Evolutionary conservation across 2,797 vertebrate genomes (phyloP), one percentile per base, ranked within the genome.

Genomic region (Rhadinocentrus ornatus): DNA sequence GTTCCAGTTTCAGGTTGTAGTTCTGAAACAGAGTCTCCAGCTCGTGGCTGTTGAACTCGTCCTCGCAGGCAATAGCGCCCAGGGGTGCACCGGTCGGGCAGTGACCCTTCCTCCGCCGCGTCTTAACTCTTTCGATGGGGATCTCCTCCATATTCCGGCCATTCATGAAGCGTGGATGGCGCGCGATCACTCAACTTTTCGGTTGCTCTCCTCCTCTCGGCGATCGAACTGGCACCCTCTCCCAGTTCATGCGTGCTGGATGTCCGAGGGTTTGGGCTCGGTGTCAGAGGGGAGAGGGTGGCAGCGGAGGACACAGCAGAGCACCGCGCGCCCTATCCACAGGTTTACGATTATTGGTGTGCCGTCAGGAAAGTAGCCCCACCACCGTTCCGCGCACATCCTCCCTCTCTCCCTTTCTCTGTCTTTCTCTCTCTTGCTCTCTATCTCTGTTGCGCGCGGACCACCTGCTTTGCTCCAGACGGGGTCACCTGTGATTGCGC

Each of bases 1-100:
- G 98, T 90, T 98, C 98, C 84, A 97, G 95, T 89, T 98, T 97
- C 92, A 99, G 95, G 93, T 99, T 97, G 93, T 99, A 99, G 94
- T 92, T 97, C 88, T 97, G 96, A 89, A 99, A 99, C 44, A 99
- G 97, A 77, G 94, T 92, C 90, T 99, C 97, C 83, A 99, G 96
- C 92, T 99, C 97, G 72, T 94, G 96, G 95, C 96, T 97, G 85
- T 94, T 95, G 88, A 99, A 99, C 92, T 96, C 96, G 80, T 96
- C 96, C 91, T 96, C 93, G 90, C 97, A 97, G 88, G 93, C 94
- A 71, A 94, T 90, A 86, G 92, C 90, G 86, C 94, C 94, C 88
- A 95, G 90, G 72, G 90, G 92, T 67, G 92, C 78, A 26, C 92
- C 87, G 84, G 86, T 90, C 83, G 92, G 92, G 82, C 94, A 94